Evolutionary conservation across 2,797 vertebrate species (phyloP), one percentile per base, ranked within the genome.

Genomic region (Fringilla coelebs): DNA sequence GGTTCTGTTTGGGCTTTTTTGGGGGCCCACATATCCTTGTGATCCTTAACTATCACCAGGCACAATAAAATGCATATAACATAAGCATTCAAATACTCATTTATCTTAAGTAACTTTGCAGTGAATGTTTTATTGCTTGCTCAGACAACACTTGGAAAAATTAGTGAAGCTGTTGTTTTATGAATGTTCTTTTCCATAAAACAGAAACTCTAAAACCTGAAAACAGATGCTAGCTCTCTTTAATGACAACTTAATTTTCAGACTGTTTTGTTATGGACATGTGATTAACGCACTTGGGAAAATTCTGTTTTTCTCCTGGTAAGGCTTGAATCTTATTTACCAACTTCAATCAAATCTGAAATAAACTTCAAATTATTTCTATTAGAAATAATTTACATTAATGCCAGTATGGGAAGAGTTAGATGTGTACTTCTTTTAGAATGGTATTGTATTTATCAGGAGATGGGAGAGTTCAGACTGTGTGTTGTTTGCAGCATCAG

Each of bases 171-270:
- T 34, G 11, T 29, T 73, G 4, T 77, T 40, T 95, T 41, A 58
- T 70, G 21, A 41, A 26, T 25, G 4, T 36, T 85, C 2, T 19
- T 29, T 79, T 71, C 15, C 2, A 1, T 25, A 16, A 75, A 61
- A 48, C 40, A 82, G 29, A 92, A 96, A 77, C 32, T 62, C 18
- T 89, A 74, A 89, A 82, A 79, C 22, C 66, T 90, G 38, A 61
- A 92, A 90, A 85, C 16, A 77, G 12, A 65, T 71, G 38, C 5
- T 61, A 31, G 11, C 52, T 78, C 12, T 73, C 62, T 77, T 70
- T 85, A 49, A 63, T 26, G 11, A 36, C 26, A 40, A 4, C 34
- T 41, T 34, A 9, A 48, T 62, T 72, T 88, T 74, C 51, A 61
- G 24, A 10, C 5, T 65, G 9, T 76, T 78, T 82, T 61, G 11